phyloP scores from a whole-genome alignment of 1,140 invertebrate species.

The Drosophila aff. region DNA sequence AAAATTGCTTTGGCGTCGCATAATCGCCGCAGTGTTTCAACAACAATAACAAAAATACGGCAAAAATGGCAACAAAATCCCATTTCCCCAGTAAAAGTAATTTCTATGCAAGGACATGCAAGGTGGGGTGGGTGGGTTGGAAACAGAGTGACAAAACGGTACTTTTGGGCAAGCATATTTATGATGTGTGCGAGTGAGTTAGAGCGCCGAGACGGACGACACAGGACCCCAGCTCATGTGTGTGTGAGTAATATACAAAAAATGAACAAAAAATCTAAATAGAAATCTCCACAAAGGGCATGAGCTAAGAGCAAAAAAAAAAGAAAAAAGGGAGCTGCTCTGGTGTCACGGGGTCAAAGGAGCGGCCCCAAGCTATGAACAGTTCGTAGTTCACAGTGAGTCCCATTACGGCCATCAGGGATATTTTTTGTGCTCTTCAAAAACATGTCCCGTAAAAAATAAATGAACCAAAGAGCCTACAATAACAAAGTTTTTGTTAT shows the following conservation, averaged over 20 bases:
- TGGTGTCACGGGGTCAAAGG: conserved; percentile 5
- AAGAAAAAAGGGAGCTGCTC: background rate
- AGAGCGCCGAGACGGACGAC: conserved; percentile 1
- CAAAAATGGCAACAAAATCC: conserved; percentile 31
- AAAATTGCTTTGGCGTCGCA: conserved; percentile 68
- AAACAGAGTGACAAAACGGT: conserved; percentile 59
- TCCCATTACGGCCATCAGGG: conserved; percentile 18
- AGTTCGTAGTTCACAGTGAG: conserved; percentile 3
- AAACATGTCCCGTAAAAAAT: background rate
- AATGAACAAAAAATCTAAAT: conserved; percentile 40
- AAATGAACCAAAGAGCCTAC: conserved; percentile 7
- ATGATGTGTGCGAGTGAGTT: conserved; percentile 58
- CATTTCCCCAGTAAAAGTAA: conserved; percentile 55
- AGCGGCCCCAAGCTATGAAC: conserved; percentile 14
- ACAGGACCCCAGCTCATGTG: conserved; percentile 22
- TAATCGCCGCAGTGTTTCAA: conserved; percentile 56
- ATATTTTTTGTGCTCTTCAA: conserved; percentile 6
- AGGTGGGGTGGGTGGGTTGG: background rate
- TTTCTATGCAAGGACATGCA: conserved; percentile 60
- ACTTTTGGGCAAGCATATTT: conserved; percentile 68
- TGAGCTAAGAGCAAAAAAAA: background rate
- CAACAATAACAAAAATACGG: conserved; percentile 36
- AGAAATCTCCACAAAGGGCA: conserved; percentile 16
- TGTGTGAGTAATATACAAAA: conserved; percentile 29
- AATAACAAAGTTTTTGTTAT: background rate